Evolutionary conservation across 2,113 vertebrate species (phyloP).

Genomic region (Pungitius pungitius): DNA sequence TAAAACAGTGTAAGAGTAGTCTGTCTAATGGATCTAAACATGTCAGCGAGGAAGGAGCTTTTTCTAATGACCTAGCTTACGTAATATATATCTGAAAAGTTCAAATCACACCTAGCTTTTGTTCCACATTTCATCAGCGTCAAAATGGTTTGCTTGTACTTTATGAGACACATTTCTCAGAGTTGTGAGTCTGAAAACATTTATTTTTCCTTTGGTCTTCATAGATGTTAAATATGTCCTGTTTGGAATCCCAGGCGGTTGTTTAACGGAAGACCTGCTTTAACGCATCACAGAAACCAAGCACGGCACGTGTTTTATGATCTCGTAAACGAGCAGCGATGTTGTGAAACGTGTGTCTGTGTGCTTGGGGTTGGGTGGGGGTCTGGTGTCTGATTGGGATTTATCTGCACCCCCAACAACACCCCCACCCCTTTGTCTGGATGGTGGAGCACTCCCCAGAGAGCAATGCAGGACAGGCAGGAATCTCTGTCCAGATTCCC

Average conservation of each 20-base stretch:
- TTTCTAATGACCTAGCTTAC: slow-evolving; percentile 26
- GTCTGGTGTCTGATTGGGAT: slow-evolving; percentile 80
- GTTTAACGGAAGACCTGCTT: slow-evolving; percentile 81
- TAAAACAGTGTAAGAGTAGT: slow-evolving; percentile 75
- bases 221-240: slow-evolving; percentile 66
- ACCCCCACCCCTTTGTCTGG: slow-evolving; percentile 74
- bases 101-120: slow-evolving; percentile 54
- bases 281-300: slow-evolving; percentile 81
- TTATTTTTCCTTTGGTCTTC: slow-evolving; percentile 53
- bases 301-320: slow-evolving; percentile 81
- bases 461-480: slow-evolving; percentile 78
- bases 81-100: slow-evolving; percentile 31
- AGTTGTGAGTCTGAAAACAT: slow-evolving; percentile 44
- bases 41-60: slow-evolving; percentile 46
- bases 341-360: slow-evolving; percentile 82
- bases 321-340: slow-evolving; percentile 83
- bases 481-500: slow-evolving; percentile 79
- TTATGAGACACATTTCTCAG: slow-evolving; percentile 22
- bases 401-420: slow-evolving; percentile 67
- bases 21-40: slow-evolving; percentile 69
- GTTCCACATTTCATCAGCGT: slow-evolving; percentile 5
- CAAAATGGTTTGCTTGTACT: background rate
- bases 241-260: slow-evolving; percentile 71
- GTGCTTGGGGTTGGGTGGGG: slow-evolving; percentile 55
- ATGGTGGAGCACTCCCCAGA: slow-evolving; percentile 82